Evolutionary conservation across 2,113 vertebrate species (phyloP).

Genomic region (Tychaedon coryphoeus): DNA sequence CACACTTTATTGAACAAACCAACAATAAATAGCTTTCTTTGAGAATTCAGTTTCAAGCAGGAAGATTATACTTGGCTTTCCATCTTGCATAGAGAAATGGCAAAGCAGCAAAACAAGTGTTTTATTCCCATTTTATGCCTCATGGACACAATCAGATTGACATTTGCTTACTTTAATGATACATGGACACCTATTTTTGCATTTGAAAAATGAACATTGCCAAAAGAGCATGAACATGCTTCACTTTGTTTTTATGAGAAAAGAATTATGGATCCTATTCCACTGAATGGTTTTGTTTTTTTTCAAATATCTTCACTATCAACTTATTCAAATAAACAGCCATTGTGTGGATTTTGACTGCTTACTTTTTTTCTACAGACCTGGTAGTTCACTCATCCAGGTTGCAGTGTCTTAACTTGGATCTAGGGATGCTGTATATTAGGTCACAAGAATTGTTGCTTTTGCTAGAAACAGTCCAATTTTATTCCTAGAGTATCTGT

Average conservation of each 20-base stretch:
- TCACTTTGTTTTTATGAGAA: not conserved
- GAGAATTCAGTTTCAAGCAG: not conserved
- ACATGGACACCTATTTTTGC: not conserved
- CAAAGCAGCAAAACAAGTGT: not conserved
- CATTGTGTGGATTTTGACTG: not conserved
- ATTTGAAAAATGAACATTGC: not conserved
- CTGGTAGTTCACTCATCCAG: not conserved
- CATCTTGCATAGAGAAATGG: not conserved
- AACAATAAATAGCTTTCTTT: not conserved
- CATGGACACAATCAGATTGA: not conserved
- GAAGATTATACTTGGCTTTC: not conserved
- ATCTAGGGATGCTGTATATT: not conserved
- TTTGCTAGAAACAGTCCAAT: not conserved
- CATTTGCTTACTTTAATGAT: not conserved
- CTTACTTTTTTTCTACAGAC: not conserved
- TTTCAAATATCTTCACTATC: not conserved
- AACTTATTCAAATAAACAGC: not conserved
- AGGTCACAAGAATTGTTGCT: not conserved
- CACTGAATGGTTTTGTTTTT: not conserved
- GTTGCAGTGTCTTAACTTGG: not conserved
- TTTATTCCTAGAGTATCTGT: not conserved
- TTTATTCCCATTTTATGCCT: not conserved
- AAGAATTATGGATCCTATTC: not conserved
- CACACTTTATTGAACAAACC: not conserved
- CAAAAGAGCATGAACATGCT: not conserved